Evolutionary conservation across 2,888 invertebrate species (phyloP).

Genomic region (Balanococcus diminutus): DNA sequence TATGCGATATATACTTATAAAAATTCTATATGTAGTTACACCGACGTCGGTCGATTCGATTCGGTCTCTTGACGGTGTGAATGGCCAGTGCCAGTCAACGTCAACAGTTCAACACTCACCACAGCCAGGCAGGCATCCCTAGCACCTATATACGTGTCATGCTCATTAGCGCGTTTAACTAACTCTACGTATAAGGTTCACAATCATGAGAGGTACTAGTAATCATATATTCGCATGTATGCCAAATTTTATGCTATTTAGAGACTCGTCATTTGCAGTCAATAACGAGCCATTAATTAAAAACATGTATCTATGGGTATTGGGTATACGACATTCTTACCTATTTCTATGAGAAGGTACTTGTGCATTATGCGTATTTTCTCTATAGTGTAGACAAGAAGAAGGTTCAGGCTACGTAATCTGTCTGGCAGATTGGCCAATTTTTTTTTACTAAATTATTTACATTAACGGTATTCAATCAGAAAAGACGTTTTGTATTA

Average conservation of each 20-base stretch:
- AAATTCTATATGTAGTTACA: background rate
- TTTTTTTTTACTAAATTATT: background rate
- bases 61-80: background rate
- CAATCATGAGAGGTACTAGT: background rate
- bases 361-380: background rate
- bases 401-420: background rate
- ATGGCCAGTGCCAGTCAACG: background rate
- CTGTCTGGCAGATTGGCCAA: background rate
- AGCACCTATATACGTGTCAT: background rate
- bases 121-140: background rate
- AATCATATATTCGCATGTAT: background rate
- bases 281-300: slow-evolving; percentile 31
- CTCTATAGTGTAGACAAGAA: background rate
- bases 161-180: slow-evolving; percentile 32
- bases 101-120: too few species aligned
- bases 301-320: too few species aligned
- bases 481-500: background rate
- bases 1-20: background rate
- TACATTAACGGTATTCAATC: background rate
- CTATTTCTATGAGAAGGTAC: background rate
- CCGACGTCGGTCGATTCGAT: background rate
- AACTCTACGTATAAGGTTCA: background rate
- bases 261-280: background rate
- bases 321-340: too few species aligned
- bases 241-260: slow-evolving; percentile 30